Evolutionary conservation across 2,113 vertebrate species (phyloP), one percentile per base, ranked within the genome.

Genomic region (Rhegmatorhina hoffmannsi): DNA sequence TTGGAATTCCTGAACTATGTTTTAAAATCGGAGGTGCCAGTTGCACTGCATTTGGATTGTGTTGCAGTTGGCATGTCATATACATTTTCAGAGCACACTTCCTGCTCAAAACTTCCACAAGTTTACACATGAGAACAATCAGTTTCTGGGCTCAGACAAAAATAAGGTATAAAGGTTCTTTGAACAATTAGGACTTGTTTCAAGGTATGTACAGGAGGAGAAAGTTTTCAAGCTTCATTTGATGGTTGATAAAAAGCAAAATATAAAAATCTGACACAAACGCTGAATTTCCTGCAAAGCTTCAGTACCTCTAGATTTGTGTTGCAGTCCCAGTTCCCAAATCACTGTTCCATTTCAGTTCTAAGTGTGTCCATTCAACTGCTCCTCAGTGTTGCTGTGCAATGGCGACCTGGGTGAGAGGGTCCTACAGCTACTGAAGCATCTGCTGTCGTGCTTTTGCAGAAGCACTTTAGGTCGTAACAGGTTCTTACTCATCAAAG

Each of bases 71-170:
- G 67, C 62, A 52, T 6, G 18, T 60, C 21, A n/a, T 10, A 4
- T 0, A 1, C 20, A 15, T 81, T 33, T 58, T 55, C 69, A 74
- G 64, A 70, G 36, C 40, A 36, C 5, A 1, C 24, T 38, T 56
- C 13, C 29, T 69, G 9, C n/a, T 81, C n/a, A 66, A 64, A 94
- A 38, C 40, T 84, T 74, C 33, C 13, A 36, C 43, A 38, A 80
- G 43, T 20, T 75, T 52, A 40, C 10, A 36, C 1, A 2, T 14
- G 10, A 78, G 23, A 66, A 63, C 0, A 1, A 19, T 28, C 18
- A 7, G 1, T 50, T 84, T 59, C 56, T 46, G 21, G 47, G 28
- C 29, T 76, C 14, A 53, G n/a, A 26, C 15, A 77, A 72, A 87
- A 93, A 46, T 31, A 23, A 76, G 31, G n/a, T 49, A 3, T 20